phyloP scores from a whole-genome alignment of 2,113 vertebrate genomes.

The Etheostoma cragini region DNA sequence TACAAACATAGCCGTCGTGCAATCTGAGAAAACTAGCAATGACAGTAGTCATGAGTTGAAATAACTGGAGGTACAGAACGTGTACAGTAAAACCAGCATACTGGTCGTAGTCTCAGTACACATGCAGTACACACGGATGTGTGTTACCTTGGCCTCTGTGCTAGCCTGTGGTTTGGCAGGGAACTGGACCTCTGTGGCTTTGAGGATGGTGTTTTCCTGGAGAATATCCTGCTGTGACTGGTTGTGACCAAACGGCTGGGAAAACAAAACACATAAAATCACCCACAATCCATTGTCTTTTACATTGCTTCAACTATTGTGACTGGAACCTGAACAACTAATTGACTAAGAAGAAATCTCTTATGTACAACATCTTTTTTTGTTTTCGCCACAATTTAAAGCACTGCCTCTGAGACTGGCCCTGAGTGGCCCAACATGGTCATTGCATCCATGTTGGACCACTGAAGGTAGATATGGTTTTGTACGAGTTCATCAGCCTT shows the following conservation, averaged over 20 bases:
- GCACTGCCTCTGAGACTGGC: background rate
- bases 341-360: background rate
- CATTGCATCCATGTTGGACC: background rate
- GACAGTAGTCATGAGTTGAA: background rate
- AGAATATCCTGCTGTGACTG: conserved; percentile 99
- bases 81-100: too few species aligned
- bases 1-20: background rate
- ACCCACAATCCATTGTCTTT: background rate
- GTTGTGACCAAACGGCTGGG: conserved; percentile 98
- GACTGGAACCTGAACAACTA: background rate
- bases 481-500: background rate
- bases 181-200: conserved; percentile 99
- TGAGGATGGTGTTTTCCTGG: conserved; percentile 99
- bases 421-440: background rate
- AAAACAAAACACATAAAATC: conserved; percentile 10
- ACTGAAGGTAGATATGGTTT: background rate
- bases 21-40: too few species aligned
- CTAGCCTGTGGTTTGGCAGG: conserved; percentile 99
- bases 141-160: conserved; percentile 96
- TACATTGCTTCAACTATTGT: background rate
- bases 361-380: background rate
- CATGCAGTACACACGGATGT: background rate
- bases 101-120: too few species aligned
- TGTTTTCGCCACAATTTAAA: background rate
- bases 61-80: too few species aligned